A percentile compares a stretch with the other conserved stretches of the same genome.
These are phyloP conservation scores for Strigops habroptila DNA, from an alignment of 2,113 vertebrate species.

Conservation along the genomic window DNA sequence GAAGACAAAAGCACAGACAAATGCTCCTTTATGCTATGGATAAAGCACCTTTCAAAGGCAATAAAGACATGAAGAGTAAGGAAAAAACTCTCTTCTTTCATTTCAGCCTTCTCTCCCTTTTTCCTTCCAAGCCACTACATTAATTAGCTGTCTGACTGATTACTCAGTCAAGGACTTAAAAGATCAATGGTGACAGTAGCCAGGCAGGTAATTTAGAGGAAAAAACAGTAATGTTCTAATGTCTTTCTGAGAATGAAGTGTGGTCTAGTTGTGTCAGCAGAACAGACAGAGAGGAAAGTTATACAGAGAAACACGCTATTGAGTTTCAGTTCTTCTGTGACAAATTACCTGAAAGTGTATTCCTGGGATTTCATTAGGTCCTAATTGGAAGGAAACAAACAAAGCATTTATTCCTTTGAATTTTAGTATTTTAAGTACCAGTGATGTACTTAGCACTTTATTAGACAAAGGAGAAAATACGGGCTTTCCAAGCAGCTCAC, in stretches of 20 bases:
- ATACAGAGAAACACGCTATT: background rate
- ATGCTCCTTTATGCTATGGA: background rate
- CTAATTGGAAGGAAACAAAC: conserved; percentile 41
- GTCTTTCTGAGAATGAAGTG: conserved; percentile 24
- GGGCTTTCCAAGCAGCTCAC: background rate
- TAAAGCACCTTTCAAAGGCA: conserved; percentile 22
- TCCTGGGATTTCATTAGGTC: conserved; percentile 39
- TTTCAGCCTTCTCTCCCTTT: background rate
- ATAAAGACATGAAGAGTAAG: conserved; percentile 19
- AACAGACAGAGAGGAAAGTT: background rate
- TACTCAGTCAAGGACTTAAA: conserved; percentile 40
- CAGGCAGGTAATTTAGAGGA: conserved; percentile 49
- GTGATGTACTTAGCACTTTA: background rate
- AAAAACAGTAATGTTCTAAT: background rate
- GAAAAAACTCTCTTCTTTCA: background rate
- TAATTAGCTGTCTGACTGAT: conserved; percentile 62
- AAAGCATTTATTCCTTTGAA: conserved; percentile 10
- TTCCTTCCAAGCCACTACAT: conserved; percentile 16
- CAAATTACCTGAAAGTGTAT: background rate
- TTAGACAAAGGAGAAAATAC: background rate
- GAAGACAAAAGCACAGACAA: background rate
- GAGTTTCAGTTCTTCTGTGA: background rate
- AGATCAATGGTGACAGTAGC: conserved; percentile 57
- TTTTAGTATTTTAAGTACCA: background rate
- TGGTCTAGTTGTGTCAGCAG: conserved; percentile 44